These are phyloP conservation scores for Egretta garzetta DNA, from an alignment of 2,113 vertebrate genomes.

Conservation along the genomic window DNA sequence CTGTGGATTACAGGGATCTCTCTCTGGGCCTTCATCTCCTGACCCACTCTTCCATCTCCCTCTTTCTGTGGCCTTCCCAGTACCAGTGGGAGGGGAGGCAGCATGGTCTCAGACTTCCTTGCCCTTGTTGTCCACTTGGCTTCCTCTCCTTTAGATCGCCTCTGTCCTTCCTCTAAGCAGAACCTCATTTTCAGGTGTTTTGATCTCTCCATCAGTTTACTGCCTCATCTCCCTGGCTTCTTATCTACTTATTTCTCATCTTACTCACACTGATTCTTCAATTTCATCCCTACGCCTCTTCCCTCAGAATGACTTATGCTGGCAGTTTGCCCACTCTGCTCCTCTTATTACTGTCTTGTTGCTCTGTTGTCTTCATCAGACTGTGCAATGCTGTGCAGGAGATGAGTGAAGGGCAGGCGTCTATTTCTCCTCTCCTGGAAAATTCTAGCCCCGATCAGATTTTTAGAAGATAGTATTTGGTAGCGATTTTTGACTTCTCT, in stretches of 20 bases:
- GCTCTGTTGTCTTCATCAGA: slow-evolving; percentile 15
- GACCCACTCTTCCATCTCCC: background rate
- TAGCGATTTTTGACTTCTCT: background rate
- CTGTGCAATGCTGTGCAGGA: background rate
- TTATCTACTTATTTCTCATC: background rate
- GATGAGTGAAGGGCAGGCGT: background rate
- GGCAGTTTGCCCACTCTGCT: background rate
- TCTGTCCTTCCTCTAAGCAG: background rate
- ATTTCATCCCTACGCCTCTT: background rate
- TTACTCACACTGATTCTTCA: background rate
- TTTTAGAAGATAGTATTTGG: background rate
- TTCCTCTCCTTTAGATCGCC: background rate
- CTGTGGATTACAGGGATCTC: slow-evolving; percentile 1
- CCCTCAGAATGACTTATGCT: background rate
- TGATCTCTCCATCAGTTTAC: background rate
- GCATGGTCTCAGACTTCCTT: background rate
- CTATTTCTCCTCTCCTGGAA: background rate
- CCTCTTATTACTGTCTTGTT: slow-evolving; percentile 14
- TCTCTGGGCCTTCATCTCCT: background rate
- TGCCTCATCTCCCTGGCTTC: background rate
- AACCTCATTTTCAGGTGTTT: background rate
- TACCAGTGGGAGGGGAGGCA: background rate
- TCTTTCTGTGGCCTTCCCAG: background rate
- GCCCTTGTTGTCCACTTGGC: background rate
- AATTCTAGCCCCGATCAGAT: background rate